Evolutionary conservation across 2,888 invertebrate species (phyloP), one percentile per base, ranked within the genome.

Genomic region (Clitarchus hookeri): DNA sequence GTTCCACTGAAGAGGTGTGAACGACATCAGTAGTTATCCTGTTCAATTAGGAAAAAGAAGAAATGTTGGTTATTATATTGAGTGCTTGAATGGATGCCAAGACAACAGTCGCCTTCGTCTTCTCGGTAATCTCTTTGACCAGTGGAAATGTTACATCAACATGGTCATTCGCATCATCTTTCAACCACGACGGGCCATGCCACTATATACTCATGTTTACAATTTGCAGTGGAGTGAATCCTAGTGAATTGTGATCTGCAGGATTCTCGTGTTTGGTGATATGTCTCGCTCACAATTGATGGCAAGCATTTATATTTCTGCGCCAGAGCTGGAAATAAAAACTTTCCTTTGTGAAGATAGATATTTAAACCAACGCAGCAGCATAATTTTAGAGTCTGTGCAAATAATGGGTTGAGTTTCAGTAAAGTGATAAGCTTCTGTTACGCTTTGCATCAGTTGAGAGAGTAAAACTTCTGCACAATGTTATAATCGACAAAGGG

Each of bases 301-400:
- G 11, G 88, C 85, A 19, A 86, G 25, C 19, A 36, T 54, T 86
- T 89, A 88, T 53, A 89, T 89, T 86, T 89, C 87, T 13, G 88
- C 77, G 16, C 89, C 88, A n/a, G 89, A 65, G 86, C 89, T 89
- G 4, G 88, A 88, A 0, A 90, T 89, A 86, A 89, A 90, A 0
- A 88, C 88, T 86, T 88, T 89, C 88, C 88, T 89, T 11, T 84
- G 84, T 25, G 44, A 84, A 53, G 89, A 87, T 26, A 85, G 44
- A 12, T 86, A 53, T 12, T 78, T 27, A 36, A 90, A 84, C 90
- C 90, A 90, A 65, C 88, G 87, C 0, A 90, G 85, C 1, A 89
- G 89, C 11, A 90, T 89, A n/a, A n/a, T n/a, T 25, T 88, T 89
- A 0, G 90, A 90, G 85, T 91, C 90, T 4, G 89, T 88, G 89